Evolutionary conservation across 2,797 vertebrate genomes (phyloP).

Genomic region (Acipenser ruthenus): DNA sequence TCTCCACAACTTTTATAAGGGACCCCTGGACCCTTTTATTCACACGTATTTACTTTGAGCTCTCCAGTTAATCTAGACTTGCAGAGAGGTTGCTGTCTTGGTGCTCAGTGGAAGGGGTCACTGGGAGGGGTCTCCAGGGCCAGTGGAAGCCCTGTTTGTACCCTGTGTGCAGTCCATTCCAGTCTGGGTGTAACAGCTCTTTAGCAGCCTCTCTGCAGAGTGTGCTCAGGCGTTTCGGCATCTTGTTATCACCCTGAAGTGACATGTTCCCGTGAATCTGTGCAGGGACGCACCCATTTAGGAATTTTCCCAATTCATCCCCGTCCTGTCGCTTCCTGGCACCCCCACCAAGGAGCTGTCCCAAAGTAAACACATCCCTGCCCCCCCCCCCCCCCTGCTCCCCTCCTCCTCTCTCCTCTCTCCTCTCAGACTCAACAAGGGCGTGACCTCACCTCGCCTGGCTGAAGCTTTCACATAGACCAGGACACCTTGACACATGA

Average conservation of each 20-base stretch:
- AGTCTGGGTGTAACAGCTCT: no score
- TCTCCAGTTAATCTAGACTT: no score
- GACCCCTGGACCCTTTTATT: no score
- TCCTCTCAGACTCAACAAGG: neutral
- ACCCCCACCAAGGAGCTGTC: neutral
- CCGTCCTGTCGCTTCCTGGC: conserved; percentile 50
- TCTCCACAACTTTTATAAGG: no score
- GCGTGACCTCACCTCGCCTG: neutral
- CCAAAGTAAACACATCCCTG: conserved; percentile 44
- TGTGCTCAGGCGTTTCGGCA: conserved; percentile 32
- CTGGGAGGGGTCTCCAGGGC: no score
- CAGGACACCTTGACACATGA: conserved; percentile 28
- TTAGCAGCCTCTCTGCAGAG: no score
- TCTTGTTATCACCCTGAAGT: conserved; percentile 31
- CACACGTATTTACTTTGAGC: no score
- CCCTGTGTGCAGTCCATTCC: no score
- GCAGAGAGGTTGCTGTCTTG: no score
- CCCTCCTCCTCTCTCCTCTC: conserved; percentile 9
- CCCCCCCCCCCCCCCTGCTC: conserved; percentile 24
- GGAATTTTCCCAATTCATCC: conserved; percentile 23
- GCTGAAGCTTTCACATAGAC: conserved; percentile 12
- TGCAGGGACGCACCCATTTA: conserved; percentile 19
- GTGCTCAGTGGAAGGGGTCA: no score
- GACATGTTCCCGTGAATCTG: conserved; percentile 1
- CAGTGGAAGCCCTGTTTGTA: no score